phyloP scores from a whole-genome alignment of 2,888 invertebrate species.

The Molorchus minor region DNA sequence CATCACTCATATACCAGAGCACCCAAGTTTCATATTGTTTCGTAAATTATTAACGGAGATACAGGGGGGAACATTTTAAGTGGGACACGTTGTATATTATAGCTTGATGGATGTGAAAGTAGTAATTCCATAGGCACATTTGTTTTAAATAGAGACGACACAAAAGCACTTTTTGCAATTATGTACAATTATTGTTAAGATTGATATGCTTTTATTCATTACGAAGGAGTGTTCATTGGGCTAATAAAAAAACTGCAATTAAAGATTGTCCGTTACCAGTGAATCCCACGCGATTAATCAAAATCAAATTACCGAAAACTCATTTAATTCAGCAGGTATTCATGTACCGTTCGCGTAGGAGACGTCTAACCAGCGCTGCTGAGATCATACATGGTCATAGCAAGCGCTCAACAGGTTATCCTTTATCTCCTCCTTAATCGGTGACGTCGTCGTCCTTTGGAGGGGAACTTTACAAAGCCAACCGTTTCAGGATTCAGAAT shows the following conservation, averaged over 20 bases:
- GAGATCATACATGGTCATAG: constrained; percentile 33
- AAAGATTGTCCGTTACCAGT: not conserved
- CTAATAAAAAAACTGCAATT: constrained; percentile 2
- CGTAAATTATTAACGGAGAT: too few species aligned
- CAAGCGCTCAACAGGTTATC: constrained; percentile 35
- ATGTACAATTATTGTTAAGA: too few species aligned
- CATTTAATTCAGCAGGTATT: constrained; percentile 18
- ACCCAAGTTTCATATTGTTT: too few species aligned
- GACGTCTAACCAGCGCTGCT: not conserved
- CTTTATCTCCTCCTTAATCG: constrained; percentile 24
- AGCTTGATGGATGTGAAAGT: too few species aligned
- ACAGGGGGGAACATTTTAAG: too few species aligned
- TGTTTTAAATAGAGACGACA: too few species aligned
- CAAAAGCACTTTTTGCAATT: too few species aligned
- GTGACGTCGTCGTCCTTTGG: constrained; percentile 25
- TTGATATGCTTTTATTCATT: too few species aligned
- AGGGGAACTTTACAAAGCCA: constrained; percentile 22
- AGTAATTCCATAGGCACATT: too few species aligned
- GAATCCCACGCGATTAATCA: constrained; percentile 14
- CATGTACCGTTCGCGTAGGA: constrained; percentile 13
- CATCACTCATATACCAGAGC: too few species aligned
- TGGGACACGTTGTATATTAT: too few species aligned
- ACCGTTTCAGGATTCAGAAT: constrained; percentile 16
- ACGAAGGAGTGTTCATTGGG: not conserved
- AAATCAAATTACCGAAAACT: constrained; percentile 16